A percentile compares a stretch with the other conserved stretches of the same genome.
Evolutionary conservation across 2,888 invertebrate genomes (phyloP).

Genomic region (Microctonus hyperodae): DNA sequence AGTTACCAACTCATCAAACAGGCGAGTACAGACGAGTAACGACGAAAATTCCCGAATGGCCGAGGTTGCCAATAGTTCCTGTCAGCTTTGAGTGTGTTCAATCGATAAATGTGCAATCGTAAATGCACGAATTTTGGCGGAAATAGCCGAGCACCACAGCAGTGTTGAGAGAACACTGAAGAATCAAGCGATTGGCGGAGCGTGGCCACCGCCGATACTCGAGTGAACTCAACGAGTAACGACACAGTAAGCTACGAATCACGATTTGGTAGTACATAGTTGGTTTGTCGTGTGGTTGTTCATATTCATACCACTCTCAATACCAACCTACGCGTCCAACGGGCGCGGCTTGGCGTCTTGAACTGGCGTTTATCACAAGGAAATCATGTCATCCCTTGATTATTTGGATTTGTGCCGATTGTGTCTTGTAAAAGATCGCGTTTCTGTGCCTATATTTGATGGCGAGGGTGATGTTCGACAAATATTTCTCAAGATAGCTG

Average conservation of each 20-base stretch:
- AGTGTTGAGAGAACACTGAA: conserved; percentile 4
- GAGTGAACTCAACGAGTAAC: too few species aligned
- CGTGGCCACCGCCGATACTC: too few species aligned
- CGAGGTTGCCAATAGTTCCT: too few species aligned
- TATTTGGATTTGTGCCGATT: conserved; percentile 62
- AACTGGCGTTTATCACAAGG: conserved; percentile 52
- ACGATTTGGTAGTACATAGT: neutral
- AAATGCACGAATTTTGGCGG: neutral
- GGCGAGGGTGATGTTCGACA: conserved; percentile 70
- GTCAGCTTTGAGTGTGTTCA: neutral
- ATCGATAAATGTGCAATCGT: conserved; percentile 1
- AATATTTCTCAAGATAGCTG: conserved; percentile 73
- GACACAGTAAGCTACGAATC: neutral
- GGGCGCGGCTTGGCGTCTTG: conserved; percentile 57
- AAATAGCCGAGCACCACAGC: neutral
- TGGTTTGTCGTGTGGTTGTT: too few species aligned
- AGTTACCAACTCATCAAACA: too few species aligned
- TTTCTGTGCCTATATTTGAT: conserved; percentile 75
- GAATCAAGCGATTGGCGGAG: conserved; percentile 5
- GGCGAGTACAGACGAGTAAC: too few species aligned
- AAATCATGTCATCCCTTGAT: conserved; percentile 60
- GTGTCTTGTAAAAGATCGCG: conserved; percentile 65
- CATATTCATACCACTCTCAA: conserved; percentile 7
- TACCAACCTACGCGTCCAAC: conserved; percentile 37
- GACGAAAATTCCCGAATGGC: neutral